A percentile compares a stretch with the other conserved stretches of the same genome.
Evolutionary conservation across 2,113 vertebrate species (phyloP).

Genomic region (Pitta sordida): DNA sequence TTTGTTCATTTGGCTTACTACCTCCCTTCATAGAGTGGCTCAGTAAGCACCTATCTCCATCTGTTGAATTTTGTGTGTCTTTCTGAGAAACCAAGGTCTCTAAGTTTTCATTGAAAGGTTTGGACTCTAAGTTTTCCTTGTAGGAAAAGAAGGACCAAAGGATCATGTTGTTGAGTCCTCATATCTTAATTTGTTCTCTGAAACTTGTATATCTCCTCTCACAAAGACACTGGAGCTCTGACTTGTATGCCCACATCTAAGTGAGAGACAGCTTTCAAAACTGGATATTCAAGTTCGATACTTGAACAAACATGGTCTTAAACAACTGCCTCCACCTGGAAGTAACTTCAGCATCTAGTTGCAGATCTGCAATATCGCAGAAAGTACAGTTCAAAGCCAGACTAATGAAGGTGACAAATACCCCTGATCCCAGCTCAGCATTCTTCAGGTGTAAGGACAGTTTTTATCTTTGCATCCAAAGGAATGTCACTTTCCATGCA

Average conservation of each 20-base stretch:
- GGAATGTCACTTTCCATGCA: not conserved
- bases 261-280: not conserved
- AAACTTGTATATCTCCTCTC: not conserved
- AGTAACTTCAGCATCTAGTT: not conserved
- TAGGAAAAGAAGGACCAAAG: not conserved
- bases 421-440: not conserved
- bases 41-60: not conserved
- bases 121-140: not conserved
- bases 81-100: not conserved
- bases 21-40: not conserved
- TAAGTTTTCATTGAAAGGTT: not conserved
- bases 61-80: not conserved
- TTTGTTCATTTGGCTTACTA: not conserved
- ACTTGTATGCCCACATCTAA: not conserved
- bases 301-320: not conserved
- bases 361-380: not conserved
- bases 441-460: not conserved
- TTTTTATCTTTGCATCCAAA: not conserved
- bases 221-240: not conserved
- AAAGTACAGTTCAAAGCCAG: not conserved
- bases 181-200: not conserved
- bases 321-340: not conserved
- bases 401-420: not conserved
- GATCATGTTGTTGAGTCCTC: not conserved
- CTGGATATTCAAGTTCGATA: not conserved